Evolutionary conservation across 92 coral and sea anemone genomes (phyloP), one percentile per base, ranked within the genome.

Genomic region (Palythoa caribaeorum): DNA sequence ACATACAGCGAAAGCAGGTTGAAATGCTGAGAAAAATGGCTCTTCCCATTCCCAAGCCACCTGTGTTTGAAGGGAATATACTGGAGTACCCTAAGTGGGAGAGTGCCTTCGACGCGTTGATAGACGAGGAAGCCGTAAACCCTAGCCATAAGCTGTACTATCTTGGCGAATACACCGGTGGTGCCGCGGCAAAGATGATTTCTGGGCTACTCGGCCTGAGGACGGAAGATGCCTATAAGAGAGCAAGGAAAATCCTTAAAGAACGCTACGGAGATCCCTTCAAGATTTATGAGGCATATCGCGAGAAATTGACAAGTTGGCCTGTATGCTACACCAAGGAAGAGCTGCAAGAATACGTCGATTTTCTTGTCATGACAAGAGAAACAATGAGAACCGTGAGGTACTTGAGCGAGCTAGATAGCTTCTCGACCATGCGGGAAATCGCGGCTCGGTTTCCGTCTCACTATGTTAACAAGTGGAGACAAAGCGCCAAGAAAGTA

Each of bases 21-120:
- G 79, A 89, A 39, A 51, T 89, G 4, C 76, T 89, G 36, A 59
- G 65, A 51, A 89, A 81, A 16, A 84, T 89, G 92, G 73, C 79
- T 13, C 88, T 89, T 71, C 89, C 86, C 1, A 44, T 84, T 2
- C 86, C 76, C 13, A 89, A 89, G 50, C 92, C 89, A 5, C 89
- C 89, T 14, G 16, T 89, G 0, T 89, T 84, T 51, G 70, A 86
- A 21, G 89, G 94, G 7, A 52, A 89, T 59, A 89, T 92, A 17
- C 63, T 90, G 9, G 91, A 90, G 13, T 90, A 80, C 48, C 95
- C 93, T 2, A 92, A 87, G 59, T 92, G 95, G 95, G 91, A 84
- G 70, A 86, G 76, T 53, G 89, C 93, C 19, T 90, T 92, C 48
- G 91, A 87, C 70, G 87, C 93, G n/a, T 81, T 90, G 9, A 92